phyloP scores from a whole-genome alignment of 2,113 vertebrate genomes.

The Amazona vittata region DNA sequence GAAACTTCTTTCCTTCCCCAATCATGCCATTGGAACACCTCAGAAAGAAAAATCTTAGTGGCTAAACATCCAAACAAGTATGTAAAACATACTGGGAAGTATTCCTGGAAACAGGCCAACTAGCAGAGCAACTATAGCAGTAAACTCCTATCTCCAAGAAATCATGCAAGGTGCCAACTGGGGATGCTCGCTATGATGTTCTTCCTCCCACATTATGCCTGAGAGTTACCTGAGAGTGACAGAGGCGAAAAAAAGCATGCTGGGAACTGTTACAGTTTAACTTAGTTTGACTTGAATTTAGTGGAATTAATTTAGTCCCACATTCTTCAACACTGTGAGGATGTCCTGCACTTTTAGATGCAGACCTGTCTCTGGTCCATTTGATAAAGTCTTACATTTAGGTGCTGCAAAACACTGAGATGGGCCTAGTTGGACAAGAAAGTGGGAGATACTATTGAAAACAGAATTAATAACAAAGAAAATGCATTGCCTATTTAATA shows the following conservation, averaged over 20 bases:
- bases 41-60: background rate
- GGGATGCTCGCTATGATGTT: background rate
- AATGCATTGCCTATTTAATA: background rate
- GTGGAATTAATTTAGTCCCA: background rate
- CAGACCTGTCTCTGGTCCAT: background rate
- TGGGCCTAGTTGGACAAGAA: background rate
- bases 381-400: background rate
- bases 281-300: background rate
- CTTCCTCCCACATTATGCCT: background rate
- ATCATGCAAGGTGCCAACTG: background rate
- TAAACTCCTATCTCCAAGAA: background rate
- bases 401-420: background rate
- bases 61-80: background rate
- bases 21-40: background rate
- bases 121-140: background rate
- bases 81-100: background rate
- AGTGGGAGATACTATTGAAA: background rate
- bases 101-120: background rate
- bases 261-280: background rate
- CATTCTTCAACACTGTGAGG: background rate
- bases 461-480: background rate
- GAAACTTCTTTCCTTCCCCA: background rate
- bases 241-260: background rate
- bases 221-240: background rate
- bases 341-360: background rate